Evolutionary conservation across 2,888 invertebrate genomes (phyloP).

Genomic region (Ichneumoninae sp.): DNA sequence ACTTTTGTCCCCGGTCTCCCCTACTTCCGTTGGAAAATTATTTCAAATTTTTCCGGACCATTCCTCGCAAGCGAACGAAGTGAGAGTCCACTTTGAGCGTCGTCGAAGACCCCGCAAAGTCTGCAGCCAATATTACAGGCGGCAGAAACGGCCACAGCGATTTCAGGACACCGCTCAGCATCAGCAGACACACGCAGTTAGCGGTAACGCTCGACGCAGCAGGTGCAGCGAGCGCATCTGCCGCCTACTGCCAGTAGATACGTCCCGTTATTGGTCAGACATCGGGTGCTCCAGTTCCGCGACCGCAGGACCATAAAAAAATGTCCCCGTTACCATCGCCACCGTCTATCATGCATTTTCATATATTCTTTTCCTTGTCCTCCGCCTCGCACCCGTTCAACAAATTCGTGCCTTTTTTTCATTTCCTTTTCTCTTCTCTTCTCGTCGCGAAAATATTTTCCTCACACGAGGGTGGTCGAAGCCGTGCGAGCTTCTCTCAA

Average conservation of each 20-base stretch:
- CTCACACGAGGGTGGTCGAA: background rate
- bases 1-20: no score
- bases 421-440: background rate
- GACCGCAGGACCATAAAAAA: conserved; percentile 4
- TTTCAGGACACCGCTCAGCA: conserved; percentile 37
- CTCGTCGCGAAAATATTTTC: background rate
- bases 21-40: background rate
- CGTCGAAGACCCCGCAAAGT: conserved; percentile 1
- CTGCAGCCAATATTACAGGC: conserved; percentile 17
- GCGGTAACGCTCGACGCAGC: conserved; percentile 55
- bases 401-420: background rate
- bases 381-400: conserved; percentile 1
- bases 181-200: conserved; percentile 50
- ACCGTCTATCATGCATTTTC: background rate
- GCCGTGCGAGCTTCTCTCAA: background rate
- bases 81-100: background rate
- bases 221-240: conserved; percentile 44
- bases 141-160: conserved; percentile 44
- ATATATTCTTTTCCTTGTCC: background rate
- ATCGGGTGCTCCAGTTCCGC: conserved; percentile 14
- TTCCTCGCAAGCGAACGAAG: background rate
- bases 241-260: conserved; percentile 42
- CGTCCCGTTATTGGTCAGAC: conserved; percentile 55
- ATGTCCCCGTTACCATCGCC: background rate
- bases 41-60: background rate